Conservation (phyloP, 2,888 invertebrate genomes). For the Oligia fasciuncula region DNA sequence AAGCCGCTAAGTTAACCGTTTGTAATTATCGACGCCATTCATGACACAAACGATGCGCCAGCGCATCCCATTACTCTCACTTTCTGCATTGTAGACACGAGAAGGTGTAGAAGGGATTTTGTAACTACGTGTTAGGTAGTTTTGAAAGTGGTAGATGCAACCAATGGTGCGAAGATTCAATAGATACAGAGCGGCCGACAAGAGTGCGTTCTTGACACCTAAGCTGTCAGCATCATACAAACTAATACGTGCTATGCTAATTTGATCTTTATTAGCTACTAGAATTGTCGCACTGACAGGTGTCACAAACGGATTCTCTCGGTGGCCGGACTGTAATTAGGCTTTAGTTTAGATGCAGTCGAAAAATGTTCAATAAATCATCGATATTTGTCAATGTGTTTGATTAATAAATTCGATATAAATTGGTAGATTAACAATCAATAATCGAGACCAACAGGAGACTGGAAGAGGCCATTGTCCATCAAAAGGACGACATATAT, state of each 20-base stretch:
- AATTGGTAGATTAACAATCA: background rate
- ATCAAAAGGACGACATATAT: no score
- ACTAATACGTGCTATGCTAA: background rate
- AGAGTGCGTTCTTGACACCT: background rate
- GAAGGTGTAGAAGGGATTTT: slow-evolving; percentile 52
- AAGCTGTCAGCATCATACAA: background rate
- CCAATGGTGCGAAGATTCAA: background rate
- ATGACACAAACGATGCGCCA: slow-evolving; percentile 74
- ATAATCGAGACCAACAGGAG: background rate
- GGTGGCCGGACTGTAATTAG: background rate
- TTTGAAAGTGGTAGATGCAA: background rate
- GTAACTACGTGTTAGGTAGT: background rate
- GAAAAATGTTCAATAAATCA: background rate
- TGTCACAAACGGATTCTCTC: background rate
- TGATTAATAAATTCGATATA: background rate
- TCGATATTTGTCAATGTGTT: background rate
- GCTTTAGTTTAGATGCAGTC: background rate
- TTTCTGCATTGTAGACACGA: slow-evolving; percentile 73
- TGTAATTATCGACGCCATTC: slow-evolving; percentile 77
- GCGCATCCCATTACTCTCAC: slow-evolving; percentile 84
- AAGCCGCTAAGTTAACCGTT: slow-evolving; percentile 57
- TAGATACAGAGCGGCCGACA: background rate
- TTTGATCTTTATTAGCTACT: background rate
- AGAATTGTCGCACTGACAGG: background rate
- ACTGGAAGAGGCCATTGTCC: background rate